A percentile compares a stretch with the other conserved stretches of the same genome.
Evolutionary conservation across 2,113 vertebrate genomes (phyloP).

Genomic region (Eonycteris spelaea): DNA sequence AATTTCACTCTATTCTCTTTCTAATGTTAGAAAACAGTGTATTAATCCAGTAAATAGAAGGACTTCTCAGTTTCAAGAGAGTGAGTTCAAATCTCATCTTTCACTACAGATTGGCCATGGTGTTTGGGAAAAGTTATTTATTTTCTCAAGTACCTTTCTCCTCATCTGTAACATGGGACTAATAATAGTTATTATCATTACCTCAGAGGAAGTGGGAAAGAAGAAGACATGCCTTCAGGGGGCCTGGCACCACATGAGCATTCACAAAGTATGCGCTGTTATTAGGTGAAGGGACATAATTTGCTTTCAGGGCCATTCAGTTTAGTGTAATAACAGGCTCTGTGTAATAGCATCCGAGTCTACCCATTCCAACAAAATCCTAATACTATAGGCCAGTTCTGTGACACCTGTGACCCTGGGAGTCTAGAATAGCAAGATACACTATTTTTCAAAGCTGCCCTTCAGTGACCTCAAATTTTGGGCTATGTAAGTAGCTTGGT

Average conservation of each 20-base stretch:
- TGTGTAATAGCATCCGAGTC: not conserved
- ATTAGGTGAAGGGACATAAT: not conserved
- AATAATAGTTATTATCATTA: not conserved
- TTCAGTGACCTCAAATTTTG: not conserved
- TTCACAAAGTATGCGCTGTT: not conserved
- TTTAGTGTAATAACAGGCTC: not conserved
- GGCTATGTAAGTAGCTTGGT: not conserved
- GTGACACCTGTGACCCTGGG: no score
- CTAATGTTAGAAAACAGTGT: not conserved
- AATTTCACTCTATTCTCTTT: not conserved
- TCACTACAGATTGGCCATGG: not conserved
- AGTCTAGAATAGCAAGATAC: not conserved
- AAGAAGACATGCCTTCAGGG: not conserved
- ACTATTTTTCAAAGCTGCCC: not conserved
- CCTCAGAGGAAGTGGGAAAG: not conserved
- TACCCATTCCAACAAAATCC: not conserved
- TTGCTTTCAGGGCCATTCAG: not conserved
- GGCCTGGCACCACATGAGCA: not conserved
- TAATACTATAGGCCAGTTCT: not conserved
- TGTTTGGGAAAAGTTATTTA: slow-evolving; percentile 13
- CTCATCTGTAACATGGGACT: not conserved
- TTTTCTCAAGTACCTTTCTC: slow-evolving; percentile 30
- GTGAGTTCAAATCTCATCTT: not conserved
- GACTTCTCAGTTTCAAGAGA: not conserved
- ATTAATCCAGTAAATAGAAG: not conserved